Evolutionary conservation across 2,797 vertebrate genomes (phyloP).

Genomic region (Rhyacichthys aspro): DNA sequence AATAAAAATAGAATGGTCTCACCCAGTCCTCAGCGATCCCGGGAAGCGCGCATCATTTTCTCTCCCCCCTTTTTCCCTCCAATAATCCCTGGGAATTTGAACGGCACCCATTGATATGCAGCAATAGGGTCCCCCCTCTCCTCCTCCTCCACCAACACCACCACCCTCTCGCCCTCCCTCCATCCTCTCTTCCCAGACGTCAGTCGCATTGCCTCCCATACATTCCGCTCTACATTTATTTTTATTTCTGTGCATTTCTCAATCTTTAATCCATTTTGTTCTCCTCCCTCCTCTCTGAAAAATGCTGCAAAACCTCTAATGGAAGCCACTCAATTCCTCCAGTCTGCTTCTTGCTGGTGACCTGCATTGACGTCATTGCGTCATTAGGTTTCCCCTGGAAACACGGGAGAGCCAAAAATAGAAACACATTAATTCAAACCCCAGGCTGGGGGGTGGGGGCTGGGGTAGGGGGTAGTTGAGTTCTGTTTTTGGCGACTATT

Average conservation of each 20-base stretch:
- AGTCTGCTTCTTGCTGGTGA: conserved; percentile 89
- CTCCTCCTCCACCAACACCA: conserved; percentile 28
- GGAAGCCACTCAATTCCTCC: conserved; percentile 90
- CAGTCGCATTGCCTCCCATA: conserved; percentile 64
- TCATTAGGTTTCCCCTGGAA: conserved; percentile 98
- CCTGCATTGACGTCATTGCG: conserved; percentile 98
- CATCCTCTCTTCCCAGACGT: conserved; percentile 56
- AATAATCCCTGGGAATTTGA: conserved; percentile 79
- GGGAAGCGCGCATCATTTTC: conserved; percentile 66
- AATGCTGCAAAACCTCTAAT: conserved; percentile 85
- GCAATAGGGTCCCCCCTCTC: conserved; percentile 52
- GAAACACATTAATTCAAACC: conserved; percentile 91
- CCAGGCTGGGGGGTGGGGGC: conserved; percentile 77
- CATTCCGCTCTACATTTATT: conserved; percentile 51
- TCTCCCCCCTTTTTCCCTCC: conserved; percentile 56
- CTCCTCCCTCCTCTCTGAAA: conserved; percentile 76
- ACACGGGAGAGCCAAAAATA: conserved; percentile 93
- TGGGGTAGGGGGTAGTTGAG: conserved; percentile 67
- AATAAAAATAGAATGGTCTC: conserved; percentile 71
- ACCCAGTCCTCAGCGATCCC: conserved; percentile 74
- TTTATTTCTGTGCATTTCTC: conserved; percentile 62
- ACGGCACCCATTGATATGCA: conserved; percentile 75
- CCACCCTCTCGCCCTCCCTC: conserved; percentile 25
- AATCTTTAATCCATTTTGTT: conserved; percentile 76
- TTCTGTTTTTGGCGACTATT: conserved; percentile 79